phyloP scores from a whole-genome alignment of 2,113 vertebrate genomes.

The Rhea pennata region DNA sequence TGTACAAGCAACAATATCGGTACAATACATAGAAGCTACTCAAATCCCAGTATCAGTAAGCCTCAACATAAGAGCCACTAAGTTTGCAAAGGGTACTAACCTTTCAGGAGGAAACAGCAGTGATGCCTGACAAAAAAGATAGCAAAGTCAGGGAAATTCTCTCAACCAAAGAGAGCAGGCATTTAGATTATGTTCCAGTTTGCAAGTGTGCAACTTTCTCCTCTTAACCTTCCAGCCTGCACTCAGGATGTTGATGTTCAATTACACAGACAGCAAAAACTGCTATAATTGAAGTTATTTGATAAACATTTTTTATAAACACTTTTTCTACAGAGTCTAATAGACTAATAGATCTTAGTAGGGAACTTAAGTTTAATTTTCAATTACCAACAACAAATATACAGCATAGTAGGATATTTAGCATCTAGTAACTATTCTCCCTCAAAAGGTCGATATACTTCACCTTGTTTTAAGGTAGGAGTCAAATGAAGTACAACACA shows the following conservation, averaged over 20 bases:
- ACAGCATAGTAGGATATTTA: background rate
- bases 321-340: background rate
- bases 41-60: background rate
- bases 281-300: background rate
- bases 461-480: background rate
- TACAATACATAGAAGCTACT: background rate
- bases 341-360: background rate
- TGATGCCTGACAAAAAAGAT: background rate
- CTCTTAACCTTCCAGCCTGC: background rate
- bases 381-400: background rate
- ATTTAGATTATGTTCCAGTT: background rate
- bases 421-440: background rate
- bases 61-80: accelerated
- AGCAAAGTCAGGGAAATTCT: background rate
- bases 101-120: background rate
- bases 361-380: background rate
- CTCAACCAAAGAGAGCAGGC: background rate
- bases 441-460: background rate
- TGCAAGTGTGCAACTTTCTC: background rate
- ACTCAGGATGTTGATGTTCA: background rate
- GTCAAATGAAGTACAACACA: background rate
- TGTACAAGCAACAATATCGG: background rate
- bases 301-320: background rate
- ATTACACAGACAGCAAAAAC: background rate
- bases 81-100: background rate